Evolutionary conservation across 2,113 vertebrate species (phyloP), one percentile per base, ranked within the genome.

Genomic region (Menura novaehollandiae): DNA sequence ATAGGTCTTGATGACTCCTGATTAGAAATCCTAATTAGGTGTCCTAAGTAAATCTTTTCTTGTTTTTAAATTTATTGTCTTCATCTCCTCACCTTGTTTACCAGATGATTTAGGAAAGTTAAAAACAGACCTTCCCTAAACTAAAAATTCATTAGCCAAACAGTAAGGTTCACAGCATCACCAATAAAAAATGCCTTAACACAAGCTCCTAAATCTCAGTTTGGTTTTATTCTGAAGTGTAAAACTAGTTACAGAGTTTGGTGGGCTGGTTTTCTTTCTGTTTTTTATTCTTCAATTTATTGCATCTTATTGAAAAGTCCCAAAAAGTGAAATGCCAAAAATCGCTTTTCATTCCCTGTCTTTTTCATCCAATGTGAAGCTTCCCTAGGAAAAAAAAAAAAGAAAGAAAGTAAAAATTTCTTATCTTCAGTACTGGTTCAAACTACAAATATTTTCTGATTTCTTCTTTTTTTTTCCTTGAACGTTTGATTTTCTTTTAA

Each of bases 21-120:
- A 99, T 98, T 98, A 99, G 98, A 97, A 98, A 98, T 97, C 98
- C 98, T 99, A 99, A 99, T 99, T 99, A 98, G 98, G 98, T 98
- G 92, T 97, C 97, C 95, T 97, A 98, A 98, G 77, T 98, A 98
- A 98, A 98, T 98, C 96, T 98, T 97, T 97, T 97, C 94, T 97
- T 95, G 74, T 43, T 95, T 97, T 92, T 44, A 88, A 97, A 95
- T 97, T 77, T 95, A 93, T 96, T 94, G 80, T 95, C 93, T 96
- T 97, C 83, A 81, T 91, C 86, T 92, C 74, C 91, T 91, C 85
- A 93, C 91, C 71, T 94, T 94, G 44, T 71, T 96, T 93, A 78
- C 86, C 39, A 53, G 72, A 75, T 86, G 78, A 72, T 89, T 95
- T 94, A 81, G 56, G 55, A 85, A 97, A 95, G 68, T 77, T 95